Evolutionary conservation across 2,797 vertebrate species (phyloP), one percentile per base, ranked within the genome.

Genomic region (Tenualosa ilisha): DNA sequence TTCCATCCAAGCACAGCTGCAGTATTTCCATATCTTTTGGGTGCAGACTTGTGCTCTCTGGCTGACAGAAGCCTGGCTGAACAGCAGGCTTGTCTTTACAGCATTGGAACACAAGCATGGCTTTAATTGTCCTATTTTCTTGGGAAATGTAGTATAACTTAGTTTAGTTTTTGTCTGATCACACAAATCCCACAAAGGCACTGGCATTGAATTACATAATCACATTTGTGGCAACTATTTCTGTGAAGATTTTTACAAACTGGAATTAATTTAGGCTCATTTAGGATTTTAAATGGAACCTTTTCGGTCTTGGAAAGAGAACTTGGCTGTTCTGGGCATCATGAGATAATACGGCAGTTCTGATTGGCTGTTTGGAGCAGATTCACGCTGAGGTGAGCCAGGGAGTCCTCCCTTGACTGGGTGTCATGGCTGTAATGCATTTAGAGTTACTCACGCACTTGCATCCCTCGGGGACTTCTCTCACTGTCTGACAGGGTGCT

Each of bases 141-240:
- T 79, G 15, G 72, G 17, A 9, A 79, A 46, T 79, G 40, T 22
- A 37, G 9, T 20, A 20, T 43, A 9, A 79, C 20, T 79, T 46
- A 15, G 72, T 79, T 46, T 79, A 79, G 72, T 79, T 17, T 43
- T 75, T 43, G 20, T 46, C 72, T 43, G 72, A 79, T 79, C 22
- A 79, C 17, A 17, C 40, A 79, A 43, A 40, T 79, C 72, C 37
- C 72, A 46, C 72, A 46, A 46, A 79, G 5, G 46, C 40, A 46
- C 72, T 46, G 72, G 72, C 40, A 79, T 40, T 6, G 37, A 75
- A 43, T 79, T 79, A 46, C 40, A 22, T 37, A 43, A 79, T 46
- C 40, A 46, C 37, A 46, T 79, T 46, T 22, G 37, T 46, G 72
- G 72, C 40, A 6, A 20, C 15, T 20, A 46, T 22, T 37, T 43